Evolutionary conservation across 2,113 vertebrate genomes (phyloP), one percentile per base, ranked within the genome.

Genomic region (Phalacrocorax carbo): DNA sequence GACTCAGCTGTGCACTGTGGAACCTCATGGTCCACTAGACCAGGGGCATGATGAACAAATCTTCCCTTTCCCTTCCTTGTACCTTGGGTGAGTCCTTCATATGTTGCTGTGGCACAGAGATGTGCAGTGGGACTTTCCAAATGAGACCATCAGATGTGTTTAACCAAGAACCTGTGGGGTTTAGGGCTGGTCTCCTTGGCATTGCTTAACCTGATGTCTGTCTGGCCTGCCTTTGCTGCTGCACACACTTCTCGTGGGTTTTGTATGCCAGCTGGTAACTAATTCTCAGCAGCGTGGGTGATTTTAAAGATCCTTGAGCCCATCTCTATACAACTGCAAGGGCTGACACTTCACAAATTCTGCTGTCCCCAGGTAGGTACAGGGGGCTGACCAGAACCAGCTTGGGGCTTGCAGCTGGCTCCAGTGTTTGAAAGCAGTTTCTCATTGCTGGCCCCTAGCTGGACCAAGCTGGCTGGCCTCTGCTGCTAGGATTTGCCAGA

Each of bases 271-370:
- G 2, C 29, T 64, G 76, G 36, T 22, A 57, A 13, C 49, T 3
- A 5, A 65, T 82, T 14, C 58, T 80, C 8, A 5, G 48, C 62
- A 26, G 52, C 0, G 3, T 10, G 55, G 3, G 2, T n/a, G 7
- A 23, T 11, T 52, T n/a, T 78, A 21, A 54, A 76, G 44, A 4
- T 42, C 29, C 10, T 6, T 16, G 34, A 51, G 30, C 55, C 23
- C 11, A 1, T 25, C 30, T 51, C 27, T 60, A 0, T 29, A 10
- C 0, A 0, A 3, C 46, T 57, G 17, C 38, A 20, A 25, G 34
- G 36, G 19, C 17, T 40, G 19, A 14, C 36, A 46, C 40, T 60
- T 44, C n/a, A 21, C 52, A 38, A 60, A 57, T 19, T 38, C 36
- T 18, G 9, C 46, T 57, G 42, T 62, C 49, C 16, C 26, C 49